These are phyloP conservation scores for Chrysina gloriosa DNA, from an alignment of 2,888 invertebrate genomes.

Conservation along the genomic window DNA sequence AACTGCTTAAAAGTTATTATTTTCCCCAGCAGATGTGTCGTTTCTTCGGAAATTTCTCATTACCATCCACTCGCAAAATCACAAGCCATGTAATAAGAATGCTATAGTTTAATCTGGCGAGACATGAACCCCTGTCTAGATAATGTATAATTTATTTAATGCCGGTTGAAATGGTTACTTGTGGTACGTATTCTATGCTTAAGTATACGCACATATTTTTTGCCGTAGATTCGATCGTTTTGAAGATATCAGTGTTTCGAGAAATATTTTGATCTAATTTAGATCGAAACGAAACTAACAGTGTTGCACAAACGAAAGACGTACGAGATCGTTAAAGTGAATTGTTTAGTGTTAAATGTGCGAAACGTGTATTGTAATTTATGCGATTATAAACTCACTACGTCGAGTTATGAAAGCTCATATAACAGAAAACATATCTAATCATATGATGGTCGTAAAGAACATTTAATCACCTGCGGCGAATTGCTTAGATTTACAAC, in stretches of 20 bases:
- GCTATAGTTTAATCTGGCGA: not conserved
- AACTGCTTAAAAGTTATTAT: no score
- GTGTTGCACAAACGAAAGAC: not conserved
- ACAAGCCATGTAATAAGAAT: not conserved
- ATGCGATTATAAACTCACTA: no score
- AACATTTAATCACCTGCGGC: not conserved
- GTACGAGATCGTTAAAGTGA: not conserved
- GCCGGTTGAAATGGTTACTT: not conserved
- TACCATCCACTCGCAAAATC: not conserved
- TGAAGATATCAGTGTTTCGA: not conserved
- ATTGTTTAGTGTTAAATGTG: not conserved
- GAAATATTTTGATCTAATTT: not conserved
- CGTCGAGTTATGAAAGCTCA: no score
- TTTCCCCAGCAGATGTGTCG: no score
- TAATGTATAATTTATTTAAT: constrained; percentile 19
- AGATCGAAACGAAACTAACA: not conserved
- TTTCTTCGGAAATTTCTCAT: constrained; percentile 21
- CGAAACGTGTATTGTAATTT: not conserved
- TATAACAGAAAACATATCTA: no score
- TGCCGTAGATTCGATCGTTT: not conserved
- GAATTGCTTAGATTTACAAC: not conserved
- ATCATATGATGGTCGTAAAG: no score
- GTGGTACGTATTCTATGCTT: not conserved
- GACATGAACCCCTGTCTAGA: not conserved
- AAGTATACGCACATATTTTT: not conserved